Evolutionary conservation across 1,140 invertebrate species (phyloP).

Genomic region (Akabosia matsudoensis): DNA sequence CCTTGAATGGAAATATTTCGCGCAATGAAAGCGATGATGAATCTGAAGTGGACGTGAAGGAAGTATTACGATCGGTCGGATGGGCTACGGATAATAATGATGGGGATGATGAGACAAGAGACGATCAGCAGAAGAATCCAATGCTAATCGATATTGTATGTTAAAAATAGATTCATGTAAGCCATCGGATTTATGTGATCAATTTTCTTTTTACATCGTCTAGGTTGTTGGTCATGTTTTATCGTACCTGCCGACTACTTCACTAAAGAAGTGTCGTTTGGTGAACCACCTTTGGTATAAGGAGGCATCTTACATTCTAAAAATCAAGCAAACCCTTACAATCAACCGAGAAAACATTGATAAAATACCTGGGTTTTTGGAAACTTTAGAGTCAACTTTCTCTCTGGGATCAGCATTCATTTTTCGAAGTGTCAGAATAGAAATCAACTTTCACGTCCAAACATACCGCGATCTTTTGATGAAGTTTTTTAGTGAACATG

Average conservation of each 20-base stretch:
- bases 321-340: constrained; percentile 9
- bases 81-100: neutral
- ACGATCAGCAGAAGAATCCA: constrained; percentile 25
- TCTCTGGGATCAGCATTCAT: neutral
- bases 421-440: constrained; percentile 26
- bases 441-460: constrained; percentile 14
- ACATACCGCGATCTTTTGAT: constrained; percentile 20
- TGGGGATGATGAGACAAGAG: neutral
- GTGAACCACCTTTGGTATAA: constrained; percentile 29
- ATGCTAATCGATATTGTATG: constrained; percentile 31
- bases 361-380: constrained; percentile 5
- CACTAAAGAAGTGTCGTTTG: constrained; percentile 22
- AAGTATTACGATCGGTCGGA: neutral
- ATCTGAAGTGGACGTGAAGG: neutral
- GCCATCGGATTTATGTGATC: neutral
- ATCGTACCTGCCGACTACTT: neutral
- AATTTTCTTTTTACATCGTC: neutral
- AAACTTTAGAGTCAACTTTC: neutral
- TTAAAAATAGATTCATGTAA: neutral
- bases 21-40: neutral
- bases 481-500: constrained; percentile 19
- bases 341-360: constrained; percentile 27
- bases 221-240: constrained; percentile 22
- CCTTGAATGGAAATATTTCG: neutral
- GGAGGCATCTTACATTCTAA: constrained; percentile 16